phyloP scores from a whole-genome alignment of 2,797 vertebrate species.

The Propithecus deckenii region DNA sequence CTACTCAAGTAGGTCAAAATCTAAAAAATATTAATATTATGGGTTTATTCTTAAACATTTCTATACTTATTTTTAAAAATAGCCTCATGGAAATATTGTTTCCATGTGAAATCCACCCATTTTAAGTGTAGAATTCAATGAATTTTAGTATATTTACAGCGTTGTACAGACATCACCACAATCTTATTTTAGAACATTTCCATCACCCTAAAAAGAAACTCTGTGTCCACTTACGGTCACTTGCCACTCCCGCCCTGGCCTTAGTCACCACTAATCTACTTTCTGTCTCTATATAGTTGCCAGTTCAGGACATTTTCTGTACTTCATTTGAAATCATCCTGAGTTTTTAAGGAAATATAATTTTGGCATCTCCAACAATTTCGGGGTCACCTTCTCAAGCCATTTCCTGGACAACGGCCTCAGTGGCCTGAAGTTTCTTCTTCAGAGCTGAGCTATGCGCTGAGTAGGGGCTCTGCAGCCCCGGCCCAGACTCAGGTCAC shows the following conservation, averaged over 20 bases:
- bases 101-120: neutral
- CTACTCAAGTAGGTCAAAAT: neutral
- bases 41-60: neutral
- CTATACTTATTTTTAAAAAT: neutral
- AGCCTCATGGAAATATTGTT: neutral
- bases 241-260: neutral
- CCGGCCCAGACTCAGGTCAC: neutral
- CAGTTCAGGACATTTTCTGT: neutral
- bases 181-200: neutral
- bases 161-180: neutral
- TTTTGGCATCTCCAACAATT: neutral
- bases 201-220: neutral
- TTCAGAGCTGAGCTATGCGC: neutral
- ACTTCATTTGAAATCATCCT: constrained; percentile 1
- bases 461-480: neutral
- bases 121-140: neutral
- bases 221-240: neutral
- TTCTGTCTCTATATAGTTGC: neutral
- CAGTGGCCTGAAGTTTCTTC: neutral
- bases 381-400: neutral
- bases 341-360: neutral
- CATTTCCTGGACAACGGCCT: neutral
- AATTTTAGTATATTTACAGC: neutral
- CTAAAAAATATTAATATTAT: neutral
- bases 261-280: neutral